Base-by-base conservation (phyloP, 1,140 invertebrate species). In the Gryllus bimaculatus region DNA sequence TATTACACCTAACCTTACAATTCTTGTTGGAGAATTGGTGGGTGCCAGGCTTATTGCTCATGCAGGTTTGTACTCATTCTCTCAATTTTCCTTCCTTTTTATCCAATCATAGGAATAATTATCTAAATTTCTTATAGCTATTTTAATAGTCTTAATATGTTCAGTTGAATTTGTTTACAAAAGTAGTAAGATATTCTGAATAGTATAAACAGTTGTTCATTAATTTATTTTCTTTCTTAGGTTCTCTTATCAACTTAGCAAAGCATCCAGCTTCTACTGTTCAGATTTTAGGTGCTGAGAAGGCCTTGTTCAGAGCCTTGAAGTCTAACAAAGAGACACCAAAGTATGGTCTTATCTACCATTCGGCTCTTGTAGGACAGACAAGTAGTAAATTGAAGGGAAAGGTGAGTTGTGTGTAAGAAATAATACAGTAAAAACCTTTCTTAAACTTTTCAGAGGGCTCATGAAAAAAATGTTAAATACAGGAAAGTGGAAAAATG, bases 341-440 rank as follows among this genome's bases (percentile, higher is more conserved):
- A 0, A 99, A 99, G 85, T 99, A 99, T 87, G 98, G 98, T 89
- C 88, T 99, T 7, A 98, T 99, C 81, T 99, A 98, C 85, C 98
- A 99, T 85, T 94, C 98, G 0, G 93, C 96, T 82, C 85, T 99
- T 8, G 93, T 99, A 48, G 96, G 95, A 7, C 94, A 97, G 84
- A 90, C 93, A 7, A 94, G 91, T 81, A 89, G 91, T 0, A 96
- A 95, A 85, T 92, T 96, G 80, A 99, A 99, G 85, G 98, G 94
- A 82, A 92, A 83, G 81, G 82, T 82, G 66, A 80, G 79, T 66
- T 3, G 10, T 66, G 26, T 39, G 26, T 5, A 39, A 74, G 15
- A 21, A 74, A 74, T 6, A 20, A 8, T 15, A 15, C 0, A 74
- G 15, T 74, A 0, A 74, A 15, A 7, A n/a, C 18, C 10, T 74